phyloP scores from a whole-genome alignment of 2,797 vertebrate species.

The Carduelis carduelis region DNA sequence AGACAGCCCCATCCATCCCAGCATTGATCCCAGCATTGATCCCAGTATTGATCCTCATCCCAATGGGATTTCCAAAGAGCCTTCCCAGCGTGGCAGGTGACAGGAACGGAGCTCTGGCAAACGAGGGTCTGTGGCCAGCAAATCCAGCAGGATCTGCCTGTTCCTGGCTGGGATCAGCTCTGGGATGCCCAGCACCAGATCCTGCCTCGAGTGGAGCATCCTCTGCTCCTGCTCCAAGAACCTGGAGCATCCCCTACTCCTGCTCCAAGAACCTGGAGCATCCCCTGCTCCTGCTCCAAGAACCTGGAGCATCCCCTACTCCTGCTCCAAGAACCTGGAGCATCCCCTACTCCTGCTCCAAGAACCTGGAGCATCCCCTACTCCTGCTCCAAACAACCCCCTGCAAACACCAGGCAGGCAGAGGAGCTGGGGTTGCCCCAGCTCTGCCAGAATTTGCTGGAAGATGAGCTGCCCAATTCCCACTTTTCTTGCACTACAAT shows the following conservation, averaged over 20 bases:
- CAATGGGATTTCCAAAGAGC: fast-evolving
- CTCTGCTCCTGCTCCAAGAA: not conserved
- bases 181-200: fast-evolving
- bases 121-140: fast-evolving
- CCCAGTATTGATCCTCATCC: not conserved
- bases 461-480: not conserved
- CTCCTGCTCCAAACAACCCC: not conserved
- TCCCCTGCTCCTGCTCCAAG: not conserved
- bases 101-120: not conserved
- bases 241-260: not conserved
- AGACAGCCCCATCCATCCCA: not conserved
- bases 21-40: not conserved
- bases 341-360: not conserved
- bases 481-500: not conserved
- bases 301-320: too few species aligned
- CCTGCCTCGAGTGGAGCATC: not conserved
- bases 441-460: not conserved
- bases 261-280: too few species aligned
- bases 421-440: not conserved
- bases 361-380: too few species aligned
- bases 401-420: not conserved
- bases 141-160: not conserved
- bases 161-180: not conserved
- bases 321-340: not conserved
- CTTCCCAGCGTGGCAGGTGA: not conserved